Base-by-base conservation (phyloP, 1,140 invertebrate species). In the Ylistrum balloti region DNA sequence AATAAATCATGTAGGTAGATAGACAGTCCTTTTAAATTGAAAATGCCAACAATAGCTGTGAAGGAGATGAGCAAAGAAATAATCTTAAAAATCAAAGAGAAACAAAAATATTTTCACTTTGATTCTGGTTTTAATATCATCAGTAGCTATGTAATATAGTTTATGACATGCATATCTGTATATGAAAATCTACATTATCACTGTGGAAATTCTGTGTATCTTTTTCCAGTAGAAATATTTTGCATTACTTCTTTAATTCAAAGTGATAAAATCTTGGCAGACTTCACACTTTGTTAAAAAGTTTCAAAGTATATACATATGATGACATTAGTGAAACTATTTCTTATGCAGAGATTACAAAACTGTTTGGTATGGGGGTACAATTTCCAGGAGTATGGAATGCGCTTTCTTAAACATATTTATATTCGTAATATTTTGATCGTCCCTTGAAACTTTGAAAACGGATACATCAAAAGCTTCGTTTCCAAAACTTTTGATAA, bases 51-150 rank as follows among this genome's bases (percentile, higher is more conserved):
- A 74, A 74, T 74, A 74, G 56, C 5, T 74, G 20, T 74, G 56
- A 74, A 28, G 17, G 13, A 74, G 56, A 74, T 74, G 56, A 74
- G n/a, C 56, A 74, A n/a, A n/a, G 22, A 28, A 48, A 28, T 74
- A 28, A 74, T 74, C 56, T 74, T 11, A 5, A 74, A 11, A 28
- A 74, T 74, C 56, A 74, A 74, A 74, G 17, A 28, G 56, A 74
- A 74, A 74, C 56, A 74, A n/a, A 74, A 28, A 74, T 74, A 74
- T n/a, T 38, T 74, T 74, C n/a, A 74, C 56, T 74, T 74, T 74
- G 56, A 74, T 74, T 28, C 56, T 28, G 56, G 5, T 74, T n/a
- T 74, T 74, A 28, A 74, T n/a, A 74, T 28, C 56, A 5, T 28
- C 22, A 74, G 56, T 74, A 74, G 0, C 22, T 28, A 74, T 28